Conservation (phyloP, 2,113 vertebrate species). For the Lampris megalopsis region DNA sequence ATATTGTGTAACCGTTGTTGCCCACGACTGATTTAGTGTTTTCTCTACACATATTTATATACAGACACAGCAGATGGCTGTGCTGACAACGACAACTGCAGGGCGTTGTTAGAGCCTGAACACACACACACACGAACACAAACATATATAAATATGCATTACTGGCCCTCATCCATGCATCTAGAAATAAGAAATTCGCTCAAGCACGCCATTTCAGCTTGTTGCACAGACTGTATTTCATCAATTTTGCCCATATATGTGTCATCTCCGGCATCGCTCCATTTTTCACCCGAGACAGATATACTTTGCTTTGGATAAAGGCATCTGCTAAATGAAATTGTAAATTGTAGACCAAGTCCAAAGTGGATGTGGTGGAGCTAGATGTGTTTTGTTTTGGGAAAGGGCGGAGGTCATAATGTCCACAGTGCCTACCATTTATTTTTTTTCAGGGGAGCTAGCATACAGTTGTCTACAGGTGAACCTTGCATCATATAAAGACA, state of each 20-base stretch:
- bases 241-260: constrained; percentile 9
- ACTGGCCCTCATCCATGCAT: constrained; percentile 19
- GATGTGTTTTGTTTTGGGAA: constrained; percentile 2
- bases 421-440: neutral
- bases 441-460: neutral
- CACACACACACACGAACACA: constrained; percentile 1
- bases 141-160: neutral
- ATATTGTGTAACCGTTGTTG: no score
- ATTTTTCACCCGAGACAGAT: constrained; percentile 8
- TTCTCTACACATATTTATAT: neutral
- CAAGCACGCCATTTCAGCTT: constrained; percentile 19
- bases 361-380: neutral
- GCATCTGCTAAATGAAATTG: neutral
- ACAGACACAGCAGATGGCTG: neutral
- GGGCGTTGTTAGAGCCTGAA: neutral
- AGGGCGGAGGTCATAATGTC: neutral
- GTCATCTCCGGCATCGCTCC: constrained; percentile 24
- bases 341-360: neutral
- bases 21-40: constrained; percentile 24
- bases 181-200: constrained; percentile 1
- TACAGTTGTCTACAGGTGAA: neutral
- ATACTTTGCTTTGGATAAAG: neutral
- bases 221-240: neutral
- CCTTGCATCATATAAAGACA: no score
- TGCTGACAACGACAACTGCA: constrained; percentile 29